Evolutionary conservation across 2,113 vertebrate genomes (phyloP).

Genomic region (Rhadina sibilatrix): DNA sequence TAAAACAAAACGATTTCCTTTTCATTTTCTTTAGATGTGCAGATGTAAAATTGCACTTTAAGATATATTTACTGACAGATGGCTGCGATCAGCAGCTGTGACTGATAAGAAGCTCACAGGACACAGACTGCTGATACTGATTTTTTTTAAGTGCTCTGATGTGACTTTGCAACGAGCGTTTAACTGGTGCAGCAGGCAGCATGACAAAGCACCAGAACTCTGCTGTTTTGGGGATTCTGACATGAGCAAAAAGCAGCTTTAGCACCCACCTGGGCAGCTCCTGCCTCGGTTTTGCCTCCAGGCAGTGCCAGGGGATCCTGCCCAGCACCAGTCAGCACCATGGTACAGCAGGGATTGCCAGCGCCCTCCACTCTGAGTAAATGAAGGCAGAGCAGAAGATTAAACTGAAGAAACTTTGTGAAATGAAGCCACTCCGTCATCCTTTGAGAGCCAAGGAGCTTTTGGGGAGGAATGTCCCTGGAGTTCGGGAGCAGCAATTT

Average conservation of each 20-base stretch:
- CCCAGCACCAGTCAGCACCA: accelerated
- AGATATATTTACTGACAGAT: too few species aligned
- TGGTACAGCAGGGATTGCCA: not conserved
- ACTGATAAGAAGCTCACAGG: too few species aligned
- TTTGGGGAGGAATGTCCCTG: not conserved
- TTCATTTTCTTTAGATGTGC: too few species aligned
- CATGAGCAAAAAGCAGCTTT: not conserved
- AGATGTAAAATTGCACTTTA: too few species aligned
- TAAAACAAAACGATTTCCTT: too few species aligned
- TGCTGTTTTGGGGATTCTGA: not conserved
- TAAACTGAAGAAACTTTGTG: not conserved
- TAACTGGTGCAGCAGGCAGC: not conserved
- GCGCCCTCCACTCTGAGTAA: not conserved
- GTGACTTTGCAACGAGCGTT: not conserved
- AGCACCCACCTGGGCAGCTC: not conserved
- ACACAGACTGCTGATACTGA: too few species aligned
- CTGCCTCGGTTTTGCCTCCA: not conserved
- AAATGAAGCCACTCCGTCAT: not conserved
- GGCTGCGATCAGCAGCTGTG: too few species aligned
- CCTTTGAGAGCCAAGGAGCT: not conserved
- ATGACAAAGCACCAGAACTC: not conserved
- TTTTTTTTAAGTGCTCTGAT: not conserved
- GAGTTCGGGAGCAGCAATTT: not conserved
- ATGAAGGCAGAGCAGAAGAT: not conserved
- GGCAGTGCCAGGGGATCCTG: not conserved